These are phyloP conservation scores for Psilopsiagon aymara DNA, from an alignment of 2,113 vertebrate species.

Conservation along the genomic window DNA sequence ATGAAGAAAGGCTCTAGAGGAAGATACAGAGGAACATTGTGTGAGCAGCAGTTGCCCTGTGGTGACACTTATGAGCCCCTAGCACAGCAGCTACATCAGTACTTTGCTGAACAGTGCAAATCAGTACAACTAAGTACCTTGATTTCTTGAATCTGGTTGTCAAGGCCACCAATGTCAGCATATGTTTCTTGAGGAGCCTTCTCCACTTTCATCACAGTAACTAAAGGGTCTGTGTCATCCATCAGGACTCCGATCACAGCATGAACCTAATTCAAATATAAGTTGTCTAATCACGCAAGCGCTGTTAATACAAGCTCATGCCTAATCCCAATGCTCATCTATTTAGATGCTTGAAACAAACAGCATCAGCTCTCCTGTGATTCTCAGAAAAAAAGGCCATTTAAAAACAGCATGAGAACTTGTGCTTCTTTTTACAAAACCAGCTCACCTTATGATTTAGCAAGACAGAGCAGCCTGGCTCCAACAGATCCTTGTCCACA, in stretches of 20 bases:
- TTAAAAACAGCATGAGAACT: not conserved
- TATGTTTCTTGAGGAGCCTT: constrained; percentile 98
- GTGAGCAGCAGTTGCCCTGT: not conserved
- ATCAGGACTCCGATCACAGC: constrained; percentile 97
- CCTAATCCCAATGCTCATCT: not conserved
- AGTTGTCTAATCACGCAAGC: not conserved
- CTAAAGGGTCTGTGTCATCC: constrained; percentile 96
- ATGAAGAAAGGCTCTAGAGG: not conserved
- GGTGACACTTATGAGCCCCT: not conserved
- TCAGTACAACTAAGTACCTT: constrained; percentile 77
- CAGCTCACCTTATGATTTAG: constrained; percentile 93
- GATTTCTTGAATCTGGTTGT: constrained; percentile 98
- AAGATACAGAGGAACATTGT: not conserved
- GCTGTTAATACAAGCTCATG: not conserved
- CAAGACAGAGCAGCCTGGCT: constrained; percentile 96
- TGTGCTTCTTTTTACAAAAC: not conserved
- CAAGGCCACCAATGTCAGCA: constrained; percentile 94
- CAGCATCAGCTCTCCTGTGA: not conserved
- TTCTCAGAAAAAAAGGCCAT: not conserved
- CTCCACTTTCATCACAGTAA: constrained; percentile 99
- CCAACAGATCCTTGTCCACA: constrained; percentile 96
- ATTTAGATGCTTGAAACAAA: not conserved
- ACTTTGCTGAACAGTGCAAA: not conserved
- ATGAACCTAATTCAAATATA: constrained; percentile 83
- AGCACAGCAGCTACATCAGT: not conserved